Evolutionary conservation across 2,113 vertebrate species (phyloP).

Genomic region (Sturnus vulgaris): DNA sequence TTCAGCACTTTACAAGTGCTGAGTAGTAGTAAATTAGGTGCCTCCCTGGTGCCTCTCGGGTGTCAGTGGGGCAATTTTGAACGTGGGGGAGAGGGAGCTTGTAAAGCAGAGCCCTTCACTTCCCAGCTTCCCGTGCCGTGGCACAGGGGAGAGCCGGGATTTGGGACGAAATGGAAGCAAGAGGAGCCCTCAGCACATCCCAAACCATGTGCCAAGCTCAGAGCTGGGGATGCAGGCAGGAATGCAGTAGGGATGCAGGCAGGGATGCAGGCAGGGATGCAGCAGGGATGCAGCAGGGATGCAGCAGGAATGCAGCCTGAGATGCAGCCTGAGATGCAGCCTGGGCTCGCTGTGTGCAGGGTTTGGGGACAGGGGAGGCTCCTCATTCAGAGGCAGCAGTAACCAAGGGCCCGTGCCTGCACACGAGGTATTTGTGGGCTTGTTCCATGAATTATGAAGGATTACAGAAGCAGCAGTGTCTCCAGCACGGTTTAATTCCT

Average conservation of each 20-base stretch:
- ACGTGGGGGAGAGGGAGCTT: neutral
- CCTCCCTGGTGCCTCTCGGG: conserved; percentile 10
- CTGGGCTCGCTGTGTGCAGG: neutral
- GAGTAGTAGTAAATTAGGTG: conserved; percentile 38
- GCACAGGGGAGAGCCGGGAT: neutral
- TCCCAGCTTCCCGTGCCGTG: accelerated
- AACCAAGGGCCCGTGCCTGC: conserved; percentile 29
- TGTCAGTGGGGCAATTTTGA: neutral
- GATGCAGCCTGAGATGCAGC: neutral
- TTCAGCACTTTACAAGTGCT: conserved; percentile 20
- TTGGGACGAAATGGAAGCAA: neutral
- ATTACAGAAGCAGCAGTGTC: conserved; percentile 49
- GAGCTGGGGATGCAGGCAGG: neutral
- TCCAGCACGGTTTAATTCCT: conserved; percentile 51
- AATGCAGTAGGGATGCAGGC: neutral
- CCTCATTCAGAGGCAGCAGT: neutral
- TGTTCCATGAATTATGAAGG: conserved; percentile 56
- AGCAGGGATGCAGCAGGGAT: neutral
- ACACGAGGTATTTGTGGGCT: neutral
- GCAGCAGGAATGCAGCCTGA: neutral
- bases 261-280: too few species aligned
- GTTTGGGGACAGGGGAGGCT: neutral
- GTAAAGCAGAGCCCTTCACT: neutral
- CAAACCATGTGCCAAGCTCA: accelerated
- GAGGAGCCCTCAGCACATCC: neutral